Evolutionary conservation across 2,797 vertebrate species (phyloP).

Genomic region (Brotula barbata): DNA sequence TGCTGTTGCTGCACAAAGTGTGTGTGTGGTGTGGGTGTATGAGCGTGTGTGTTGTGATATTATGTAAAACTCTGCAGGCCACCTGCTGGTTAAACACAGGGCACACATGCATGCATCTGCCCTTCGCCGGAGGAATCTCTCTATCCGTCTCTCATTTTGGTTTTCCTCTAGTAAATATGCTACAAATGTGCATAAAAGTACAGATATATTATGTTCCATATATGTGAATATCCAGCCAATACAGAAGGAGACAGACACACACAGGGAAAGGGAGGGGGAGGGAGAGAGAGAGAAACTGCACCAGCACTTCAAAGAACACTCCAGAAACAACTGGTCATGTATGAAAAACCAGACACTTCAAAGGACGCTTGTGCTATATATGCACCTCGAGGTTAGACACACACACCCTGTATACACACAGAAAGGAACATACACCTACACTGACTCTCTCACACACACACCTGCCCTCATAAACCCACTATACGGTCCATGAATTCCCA

Average conservation of each 20-base stretch:
- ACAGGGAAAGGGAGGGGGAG: not conserved
- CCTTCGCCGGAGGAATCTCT: not conserved
- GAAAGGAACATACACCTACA: not conserved
- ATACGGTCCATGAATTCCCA: conserved; percentile 5
- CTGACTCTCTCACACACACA: not conserved
- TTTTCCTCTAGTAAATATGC: not conserved
- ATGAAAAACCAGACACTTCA: conserved; percentile 32
- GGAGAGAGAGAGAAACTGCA: not conserved
- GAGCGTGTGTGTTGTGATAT: not conserved
- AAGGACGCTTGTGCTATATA: conserved; percentile 13
- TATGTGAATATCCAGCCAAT: not conserved
- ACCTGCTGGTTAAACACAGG: conserved; percentile 5
- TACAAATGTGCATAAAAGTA: conserved; percentile 10
- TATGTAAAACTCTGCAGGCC: conserved; percentile 10
- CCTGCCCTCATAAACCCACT: not conserved
- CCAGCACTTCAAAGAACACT: conserved; percentile 30
- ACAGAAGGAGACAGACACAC: not conserved
- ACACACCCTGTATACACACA: not conserved
- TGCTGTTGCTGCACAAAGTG: not conserved
- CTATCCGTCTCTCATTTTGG: not conserved
- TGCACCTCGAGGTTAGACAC: conserved; percentile 6
- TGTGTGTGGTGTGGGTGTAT: not conserved
- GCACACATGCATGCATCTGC: not conserved
- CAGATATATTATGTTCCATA: not conserved
- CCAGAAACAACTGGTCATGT: conserved; percentile 22